Base-by-base conservation (phyloP, 2,797 vertebrate species). In the Bradypus variegatus region DNA sequence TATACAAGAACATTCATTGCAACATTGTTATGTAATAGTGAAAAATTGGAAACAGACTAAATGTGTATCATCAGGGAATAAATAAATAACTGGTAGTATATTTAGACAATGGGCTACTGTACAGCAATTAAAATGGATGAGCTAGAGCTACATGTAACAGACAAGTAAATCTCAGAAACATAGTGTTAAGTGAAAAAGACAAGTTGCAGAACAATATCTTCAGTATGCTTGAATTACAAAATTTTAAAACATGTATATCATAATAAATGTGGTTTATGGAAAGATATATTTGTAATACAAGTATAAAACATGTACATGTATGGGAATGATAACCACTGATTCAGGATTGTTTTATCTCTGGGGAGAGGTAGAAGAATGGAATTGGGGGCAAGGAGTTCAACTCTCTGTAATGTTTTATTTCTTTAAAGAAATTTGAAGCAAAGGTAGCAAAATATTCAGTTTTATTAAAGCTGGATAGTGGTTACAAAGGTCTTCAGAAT, bases 391-490 rank as follows among this genome's bases (percentile, higher is more conserved):
- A 9, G 10, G 2, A 15, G 2, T 25, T 82, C 60, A 33, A 9
- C 27, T 60, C 67, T 86, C 75, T 88, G 13, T 83, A 84, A 86
- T 82, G 11, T 81, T 81, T 87, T 88, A 45, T 90, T 91, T 92
- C 78, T 91, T 92, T 86, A 78, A 94, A 70, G 60, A 80, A 88
- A 94, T 38, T 93, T 83, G 36, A 90, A 88, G 33, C 76, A 94
- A 84, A 93, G 53, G 45, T 50, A 81, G 18, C 50, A 69, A 86
- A 77, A 89, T 83, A 83, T 64, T 89, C n/a, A 31, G 77, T 70
- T 83, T 38, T 89, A 72, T 89, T 86, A 86, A 84, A 90, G 60
- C 65, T 83, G 41, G 55, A 29, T 60, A 70, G 85, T 58, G 9
- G 45, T 87, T 86, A 72, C 72, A 45, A 2, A 4, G 36, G 13